Evolutionary conservation across 2,888 invertebrate genomes (phyloP).

Genomic region (Caradrina clavipalpis): DNA sequence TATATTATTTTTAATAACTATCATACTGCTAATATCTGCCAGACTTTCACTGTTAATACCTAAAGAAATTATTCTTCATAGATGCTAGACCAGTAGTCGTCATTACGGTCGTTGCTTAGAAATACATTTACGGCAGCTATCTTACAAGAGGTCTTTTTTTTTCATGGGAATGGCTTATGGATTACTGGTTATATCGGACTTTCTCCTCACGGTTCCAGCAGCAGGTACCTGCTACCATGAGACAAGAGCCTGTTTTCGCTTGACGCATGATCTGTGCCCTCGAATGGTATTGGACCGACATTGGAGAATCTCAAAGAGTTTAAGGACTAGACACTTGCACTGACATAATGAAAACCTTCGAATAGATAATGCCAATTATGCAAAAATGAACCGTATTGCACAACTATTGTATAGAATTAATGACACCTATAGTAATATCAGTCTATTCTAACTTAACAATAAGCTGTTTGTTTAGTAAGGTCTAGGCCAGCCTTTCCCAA

Average conservation of each 20-base stretch:
- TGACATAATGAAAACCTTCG: too few relatives aligned
- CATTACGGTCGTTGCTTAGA: background rate
- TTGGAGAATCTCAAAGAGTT: too few relatives aligned
- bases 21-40: constrained; percentile 16
- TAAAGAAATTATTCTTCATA: constrained; percentile 7
- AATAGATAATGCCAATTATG: background rate
- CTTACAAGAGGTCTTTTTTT: too few relatives aligned
- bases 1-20: background rate
- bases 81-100: constrained; percentile 7
- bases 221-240: background rate
- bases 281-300: too few relatives aligned
- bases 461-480: background rate
- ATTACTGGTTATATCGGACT: too few relatives aligned
- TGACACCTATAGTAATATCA: background rate
- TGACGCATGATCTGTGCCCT: too few relatives aligned
- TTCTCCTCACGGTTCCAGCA: too few relatives aligned
- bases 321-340: too few relatives aligned
- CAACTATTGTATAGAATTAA: background rate
- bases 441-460: background rate
- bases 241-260: too few relatives aligned
- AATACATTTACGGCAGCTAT: background rate
- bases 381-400: constrained; percentile 11
- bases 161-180: too few relatives aligned
- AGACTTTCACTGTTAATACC: constrained; percentile 44
- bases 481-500: too few relatives aligned